A percentile compares a stretch with the other conserved stretches of the same genome.
Evolutionary conservation across 2,888 invertebrate genomes (phyloP).

Genomic region (Lycaena phlaeas): DNA sequence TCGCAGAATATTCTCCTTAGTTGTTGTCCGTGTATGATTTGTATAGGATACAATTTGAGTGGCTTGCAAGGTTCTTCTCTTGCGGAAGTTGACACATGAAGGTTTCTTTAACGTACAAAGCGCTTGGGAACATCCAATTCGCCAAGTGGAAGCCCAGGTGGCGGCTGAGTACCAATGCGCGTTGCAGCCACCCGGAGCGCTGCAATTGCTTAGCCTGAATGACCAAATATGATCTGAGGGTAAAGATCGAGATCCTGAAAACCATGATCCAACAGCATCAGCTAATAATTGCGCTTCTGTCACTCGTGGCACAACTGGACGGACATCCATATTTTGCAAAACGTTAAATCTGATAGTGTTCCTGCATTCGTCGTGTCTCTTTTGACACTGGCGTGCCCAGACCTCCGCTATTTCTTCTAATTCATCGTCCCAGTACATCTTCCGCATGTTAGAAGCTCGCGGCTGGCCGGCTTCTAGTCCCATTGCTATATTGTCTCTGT

Average conservation of each 20-base stretch:
- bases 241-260: conserved; percentile 51
- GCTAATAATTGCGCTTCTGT: conserved; percentile 59
- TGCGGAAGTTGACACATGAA: conserved; percentile 44
- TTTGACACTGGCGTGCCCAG: conserved; percentile 65
- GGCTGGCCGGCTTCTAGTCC: conserved; percentile 63
- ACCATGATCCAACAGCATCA: conserved; percentile 60
- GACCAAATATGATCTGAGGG: conserved; percentile 51
- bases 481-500: conserved; percentile 61
- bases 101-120: conserved; percentile 48
- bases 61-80: conserved; percentile 27
- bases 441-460: conserved; percentile 62
- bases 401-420: conserved; percentile 57
- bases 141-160: conserved; percentile 64
- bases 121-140: conserved; percentile 57
- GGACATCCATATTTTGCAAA: conserved; percentile 60
- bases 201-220: conserved; percentile 49
- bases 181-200: conserved; percentile 55
- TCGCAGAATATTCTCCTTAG: conserved; percentile 37
- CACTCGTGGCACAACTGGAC: conserved; percentile 45
- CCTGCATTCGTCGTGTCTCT: conserved; percentile 63
- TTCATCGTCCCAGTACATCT: conserved; percentile 68
- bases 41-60: conserved; percentile 2
- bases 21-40: conserved; percentile 22
- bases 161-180: conserved; percentile 58
- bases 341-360: conserved; percentile 58